Evolutionary conservation across 2,888 invertebrate species (phyloP), one percentile per base, ranked within the genome.

Genomic region (Cephus pygmeus): DNA sequence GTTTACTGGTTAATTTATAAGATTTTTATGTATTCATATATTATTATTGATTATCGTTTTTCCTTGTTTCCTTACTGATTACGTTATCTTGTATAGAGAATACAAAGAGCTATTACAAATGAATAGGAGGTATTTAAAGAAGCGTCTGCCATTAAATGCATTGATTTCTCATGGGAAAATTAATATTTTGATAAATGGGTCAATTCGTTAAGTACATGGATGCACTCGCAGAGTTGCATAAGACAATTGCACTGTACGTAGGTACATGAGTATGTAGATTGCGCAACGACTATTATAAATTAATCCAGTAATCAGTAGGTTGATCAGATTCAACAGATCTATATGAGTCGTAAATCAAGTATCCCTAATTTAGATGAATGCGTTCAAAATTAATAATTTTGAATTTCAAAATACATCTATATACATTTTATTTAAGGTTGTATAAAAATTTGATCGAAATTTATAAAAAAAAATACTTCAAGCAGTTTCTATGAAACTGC

Each of bases 211-310:
- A 71, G 71, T 12, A 31, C 71, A 31, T 71, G 12, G 12, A n/a
- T 31, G 71, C 31, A 34, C 71, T 31, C 15, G 35, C 30, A 11
- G 15, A 76, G 78, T 78, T 78, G 35, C 69, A 68, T 71, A 78
- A 78, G 34, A 15, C 73, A 33, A 77, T 77, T 71, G 69, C 69
- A 15, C 30, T n/a, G 76, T 76, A 78, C 76, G 76, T 31, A 36
- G 36, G 31, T 78, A 23, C 56, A 76, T 3, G n/a, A 34, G 73
- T 73, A 78, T 78, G 76, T 31, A 36, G 36, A 73, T 78, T 78
- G 69, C 78, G 76, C 73, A 78, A 78, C 69, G 56, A 76, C 69
- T 73, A 73, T 78, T 34, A 78, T 69, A 30, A 76, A 76, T 40
- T 34, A 76, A 78, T 35, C 69, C 56, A 69, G 40, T 75, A 69